A percentile compares a stretch with the other conserved stretches of the same genome.
Evolutionary conservation across 2,113 vertebrate species (phyloP).

Genomic region (Corythornis vintsioides): DNA sequence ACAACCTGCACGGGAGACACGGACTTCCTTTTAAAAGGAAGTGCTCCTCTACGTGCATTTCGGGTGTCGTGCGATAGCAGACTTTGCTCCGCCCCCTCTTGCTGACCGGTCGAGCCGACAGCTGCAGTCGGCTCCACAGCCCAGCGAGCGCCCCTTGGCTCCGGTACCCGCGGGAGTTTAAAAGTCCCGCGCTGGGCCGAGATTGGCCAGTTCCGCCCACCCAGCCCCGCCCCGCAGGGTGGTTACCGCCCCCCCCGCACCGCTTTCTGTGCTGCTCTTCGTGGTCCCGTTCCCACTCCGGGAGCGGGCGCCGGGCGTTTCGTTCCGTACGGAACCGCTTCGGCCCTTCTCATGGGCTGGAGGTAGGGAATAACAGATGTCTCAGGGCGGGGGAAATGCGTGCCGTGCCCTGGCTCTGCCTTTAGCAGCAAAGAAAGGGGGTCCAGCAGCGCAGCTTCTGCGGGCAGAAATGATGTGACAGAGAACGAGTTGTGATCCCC

Average conservation of each 20-base stretch:
- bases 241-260: background rate
- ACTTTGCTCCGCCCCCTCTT: rapidly evolving
- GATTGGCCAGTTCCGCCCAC: background rate
- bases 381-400: rapidly evolving
- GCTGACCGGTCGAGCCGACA: rapidly evolving
- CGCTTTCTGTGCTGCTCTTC: background rate
- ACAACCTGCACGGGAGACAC: rapidly evolving
- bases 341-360: rapidly evolving
- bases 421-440: rapidly evolving
- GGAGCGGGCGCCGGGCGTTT: background rate
- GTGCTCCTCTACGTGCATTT: rapidly evolving
- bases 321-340: rapidly evolving
- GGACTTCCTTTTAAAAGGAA: background rate
- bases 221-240: rapidly evolving
- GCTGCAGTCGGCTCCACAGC: no score
- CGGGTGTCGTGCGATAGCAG: rapidly evolving
- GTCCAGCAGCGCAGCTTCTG: background rate
- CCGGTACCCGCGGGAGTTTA: background rate
- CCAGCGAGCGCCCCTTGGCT: rapidly evolving
- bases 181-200: background rate
- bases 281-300: rapidly evolving
- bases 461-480: rapidly evolving
- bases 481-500: no score
- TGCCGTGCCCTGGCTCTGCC: rapidly evolving
- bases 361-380: background rate